Evolutionary conservation across 2,113 vertebrate genomes (phyloP).

Genomic region (Neolamprologus fasciatus): DNA sequence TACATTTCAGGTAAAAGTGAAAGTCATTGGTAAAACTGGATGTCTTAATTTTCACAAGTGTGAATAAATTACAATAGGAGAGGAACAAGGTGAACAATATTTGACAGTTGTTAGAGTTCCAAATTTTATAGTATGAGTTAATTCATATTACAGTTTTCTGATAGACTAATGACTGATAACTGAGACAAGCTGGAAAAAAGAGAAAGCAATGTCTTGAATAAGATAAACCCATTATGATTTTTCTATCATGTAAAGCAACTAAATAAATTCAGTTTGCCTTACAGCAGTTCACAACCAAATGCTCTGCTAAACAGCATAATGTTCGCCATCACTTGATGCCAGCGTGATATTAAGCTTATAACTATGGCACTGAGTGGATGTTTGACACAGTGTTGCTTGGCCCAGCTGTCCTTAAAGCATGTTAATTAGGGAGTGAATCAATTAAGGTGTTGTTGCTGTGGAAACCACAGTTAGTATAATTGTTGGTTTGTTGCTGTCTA

Average conservation of each 20-base stretch:
- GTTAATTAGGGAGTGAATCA: constrained; percentile 54
- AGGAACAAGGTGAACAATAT: background rate
- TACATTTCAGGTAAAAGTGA: background rate
- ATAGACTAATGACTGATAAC: background rate
- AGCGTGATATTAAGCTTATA: constrained; percentile 32
- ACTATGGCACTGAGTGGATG: background rate
- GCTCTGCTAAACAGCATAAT: background rate
- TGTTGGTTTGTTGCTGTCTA: constrained; percentile 12
- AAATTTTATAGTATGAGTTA: background rate
- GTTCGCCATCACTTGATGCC: background rate
- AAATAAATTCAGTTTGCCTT: constrained; percentile 11
- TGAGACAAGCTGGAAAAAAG: background rate
- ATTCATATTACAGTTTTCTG: background rate
- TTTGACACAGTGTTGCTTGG: constrained; percentile 40
- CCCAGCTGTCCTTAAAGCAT: constrained; percentile 47
- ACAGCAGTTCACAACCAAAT: constrained; percentile 6
- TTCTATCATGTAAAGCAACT: constrained; percentile 3
- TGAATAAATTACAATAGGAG: background rate
- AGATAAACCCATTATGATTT: background rate
- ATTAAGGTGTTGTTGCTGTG: constrained; percentile 29
- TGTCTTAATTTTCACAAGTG: background rate
- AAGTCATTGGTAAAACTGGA: background rate
- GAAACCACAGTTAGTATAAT: constrained; percentile 26
- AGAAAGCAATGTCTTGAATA: background rate
- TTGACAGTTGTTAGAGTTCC: background rate